phyloP scores from a whole-genome alignment of 2,113 vertebrate genomes.

The Glaucidium brasilianum region DNA sequence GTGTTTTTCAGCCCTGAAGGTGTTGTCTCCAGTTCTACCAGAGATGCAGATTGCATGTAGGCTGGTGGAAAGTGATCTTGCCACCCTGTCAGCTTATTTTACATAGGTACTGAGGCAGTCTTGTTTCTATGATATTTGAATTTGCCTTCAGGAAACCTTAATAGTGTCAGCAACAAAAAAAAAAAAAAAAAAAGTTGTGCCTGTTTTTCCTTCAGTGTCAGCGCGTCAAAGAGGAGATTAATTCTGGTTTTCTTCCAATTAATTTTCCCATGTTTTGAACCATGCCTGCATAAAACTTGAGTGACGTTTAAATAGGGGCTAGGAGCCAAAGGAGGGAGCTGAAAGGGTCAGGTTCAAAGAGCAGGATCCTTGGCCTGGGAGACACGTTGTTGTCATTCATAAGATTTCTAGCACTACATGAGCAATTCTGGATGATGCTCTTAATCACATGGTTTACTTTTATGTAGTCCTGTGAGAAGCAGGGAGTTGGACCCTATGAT shows the following conservation, averaged over 20 bases:
- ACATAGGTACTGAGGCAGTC: not conserved
- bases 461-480: not conserved
- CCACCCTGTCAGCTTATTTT: not conserved
- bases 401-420: not conserved
- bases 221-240: not conserved
- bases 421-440: not conserved
- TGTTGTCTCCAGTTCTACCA: not conserved
- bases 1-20: not conserved
- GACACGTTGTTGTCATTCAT: not conserved
- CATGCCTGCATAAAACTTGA: not conserved
- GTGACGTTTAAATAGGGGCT: not conserved
- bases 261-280: not conserved
- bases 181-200: not conserved
- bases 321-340: not conserved
- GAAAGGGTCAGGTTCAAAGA: not conserved
- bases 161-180: not conserved
- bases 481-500: not conserved
- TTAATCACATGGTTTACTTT: not conserved
- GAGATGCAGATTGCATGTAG: not conserved
- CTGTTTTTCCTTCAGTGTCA: not conserved
- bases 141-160: conserved; percentile 1
- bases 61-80: conserved; percentile 1
- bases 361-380: not conserved
- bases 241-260: not conserved
- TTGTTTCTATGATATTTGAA: not conserved